Evolutionary conservation across 2,888 invertebrate species (phyloP).

Genomic region (Eupithecia vulgata): DNA sequence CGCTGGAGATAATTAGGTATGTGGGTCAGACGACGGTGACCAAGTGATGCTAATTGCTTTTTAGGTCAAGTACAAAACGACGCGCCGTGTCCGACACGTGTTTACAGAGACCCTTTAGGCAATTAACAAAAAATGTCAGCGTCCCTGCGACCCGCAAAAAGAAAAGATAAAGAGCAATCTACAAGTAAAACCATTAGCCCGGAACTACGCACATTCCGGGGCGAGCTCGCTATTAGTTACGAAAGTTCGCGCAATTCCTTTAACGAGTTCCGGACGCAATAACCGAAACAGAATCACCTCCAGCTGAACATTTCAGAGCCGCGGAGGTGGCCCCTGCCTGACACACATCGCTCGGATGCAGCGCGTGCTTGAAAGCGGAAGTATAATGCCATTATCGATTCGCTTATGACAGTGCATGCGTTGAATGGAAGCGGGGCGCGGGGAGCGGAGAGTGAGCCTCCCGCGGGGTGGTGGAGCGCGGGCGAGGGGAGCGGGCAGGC

Average conservation of each 20-base stretch:
- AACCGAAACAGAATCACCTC: slow-evolving; percentile 36
- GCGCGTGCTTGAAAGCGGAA: slow-evolving; percentile 79
- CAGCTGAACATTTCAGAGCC: slow-evolving; percentile 14
- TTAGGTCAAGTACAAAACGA: slow-evolving; percentile 38
- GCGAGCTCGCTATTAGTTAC: slow-evolving; percentile 38
- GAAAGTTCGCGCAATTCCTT: slow-evolving; percentile 41
- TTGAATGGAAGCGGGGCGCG: slow-evolving; percentile 75
- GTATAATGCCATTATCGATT: slow-evolving; percentile 83
- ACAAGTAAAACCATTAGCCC: slow-evolving; percentile 39
- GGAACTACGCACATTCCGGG: slow-evolving; percentile 33
- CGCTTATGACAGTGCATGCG: slow-evolving; percentile 82
- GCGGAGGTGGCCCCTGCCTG: slow-evolving; percentile 43
- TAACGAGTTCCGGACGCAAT: slow-evolving; percentile 39
- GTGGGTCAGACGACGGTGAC: slow-evolving; percentile 34
- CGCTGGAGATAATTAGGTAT: slow-evolving; percentile 39
- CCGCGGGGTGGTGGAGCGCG: not conserved
- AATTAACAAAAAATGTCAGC: slow-evolving; percentile 7
- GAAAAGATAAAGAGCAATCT: slow-evolving; percentile 22
- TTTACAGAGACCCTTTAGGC: slow-evolving; percentile 25
- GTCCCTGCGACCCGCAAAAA: slow-evolving; percentile 4
- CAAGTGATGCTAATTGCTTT: slow-evolving; percentile 38
- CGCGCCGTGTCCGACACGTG: slow-evolving; percentile 18
- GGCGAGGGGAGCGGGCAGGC: slow-evolving; percentile 10
- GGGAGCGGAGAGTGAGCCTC: slow-evolving; percentile 45
- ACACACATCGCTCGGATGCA: slow-evolving; percentile 69